Percentiles rank a stretch among this genome's conserved stretches.
phyloP scores from a whole-genome alignment of 2,113 vertebrate genomes.

The Oncorhynchus nerka region DNA sequence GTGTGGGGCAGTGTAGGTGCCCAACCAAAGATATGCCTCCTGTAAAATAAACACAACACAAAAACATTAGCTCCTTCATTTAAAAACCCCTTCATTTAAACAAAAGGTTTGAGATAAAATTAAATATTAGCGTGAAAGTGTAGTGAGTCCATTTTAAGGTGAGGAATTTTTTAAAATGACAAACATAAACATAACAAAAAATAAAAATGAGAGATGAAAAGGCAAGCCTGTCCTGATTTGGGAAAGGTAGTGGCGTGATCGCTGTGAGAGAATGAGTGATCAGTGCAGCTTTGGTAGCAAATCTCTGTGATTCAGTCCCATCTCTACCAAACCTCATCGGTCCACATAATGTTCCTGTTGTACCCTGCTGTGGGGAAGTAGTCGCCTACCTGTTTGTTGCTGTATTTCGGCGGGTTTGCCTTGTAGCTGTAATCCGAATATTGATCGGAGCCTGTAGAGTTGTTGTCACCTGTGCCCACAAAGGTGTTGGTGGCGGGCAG shows the following conservation, averaged over 20 bases:
- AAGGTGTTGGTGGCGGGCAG: constrained; percentile 97
- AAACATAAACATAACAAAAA: constrained; percentile 41
- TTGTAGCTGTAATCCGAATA: constrained; percentile 99
- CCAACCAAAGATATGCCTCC: constrained; percentile 31
- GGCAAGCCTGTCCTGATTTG: neutral
- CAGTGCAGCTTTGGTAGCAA: constrained; percentile 67
- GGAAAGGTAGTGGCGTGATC: neutral
- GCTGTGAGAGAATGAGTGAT: constrained; percentile 23
- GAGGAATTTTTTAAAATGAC: constrained; percentile 14
- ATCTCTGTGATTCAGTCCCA: constrained; percentile 51
- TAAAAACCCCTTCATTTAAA: constrained; percentile 60
- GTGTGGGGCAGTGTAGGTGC: constrained; percentile 39
- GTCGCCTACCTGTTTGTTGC: constrained; percentile 99
- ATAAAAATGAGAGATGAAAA: constrained; percentile 19
- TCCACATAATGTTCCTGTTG: constrained; percentile 82
- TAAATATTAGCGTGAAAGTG: constrained; percentile 7
- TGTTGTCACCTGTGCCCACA: constrained; percentile 97
- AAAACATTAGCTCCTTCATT: constrained; percentile 58
- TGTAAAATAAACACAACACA: constrained; percentile 30
- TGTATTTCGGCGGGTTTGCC: constrained; percentile 98
- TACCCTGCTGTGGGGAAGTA: constrained; percentile 81
- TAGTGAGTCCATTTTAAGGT: constrained; percentile 38
- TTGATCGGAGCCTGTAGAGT: constrained; percentile 96
- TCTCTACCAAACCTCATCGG: constrained; percentile 83
- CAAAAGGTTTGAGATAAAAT: constrained; percentile 41